A percentile compares a stretch with the other conserved stretches of the same genome.
Evolutionary conservation across 1,140 invertebrate genomes (phyloP).

Genomic region (Wasmannia auropunctata): DNA sequence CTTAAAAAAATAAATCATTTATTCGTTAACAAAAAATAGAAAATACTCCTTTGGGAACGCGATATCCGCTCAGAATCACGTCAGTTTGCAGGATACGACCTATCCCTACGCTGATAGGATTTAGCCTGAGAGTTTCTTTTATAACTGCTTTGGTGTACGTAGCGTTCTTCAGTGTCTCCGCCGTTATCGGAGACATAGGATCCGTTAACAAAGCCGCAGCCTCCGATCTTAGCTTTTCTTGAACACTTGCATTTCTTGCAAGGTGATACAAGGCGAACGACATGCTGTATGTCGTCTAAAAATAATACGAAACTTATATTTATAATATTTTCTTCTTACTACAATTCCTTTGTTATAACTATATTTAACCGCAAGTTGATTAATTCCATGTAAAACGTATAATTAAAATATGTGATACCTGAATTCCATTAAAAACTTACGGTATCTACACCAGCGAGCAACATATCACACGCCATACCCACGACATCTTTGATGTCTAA

Average conservation of each 20-base stretch:
- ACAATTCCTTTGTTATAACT: background rate
- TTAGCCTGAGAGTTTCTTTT: slow-evolving; percentile 94
- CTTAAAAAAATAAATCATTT: background rate
- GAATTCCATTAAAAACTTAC: slow-evolving; percentile 83
- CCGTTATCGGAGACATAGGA: slow-evolving; percentile 85
- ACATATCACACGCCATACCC: slow-evolving; percentile 93
- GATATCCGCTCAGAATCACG: slow-evolving; percentile 92
- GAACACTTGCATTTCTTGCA: slow-evolving; percentile 89
- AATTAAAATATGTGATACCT: background rate
- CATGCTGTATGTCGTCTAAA: slow-evolving; percentile 92
- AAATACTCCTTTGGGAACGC: slow-evolving; percentile 93
- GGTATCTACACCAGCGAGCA: slow-evolving; percentile 95
- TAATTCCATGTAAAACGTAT: slow-evolving; percentile 10
- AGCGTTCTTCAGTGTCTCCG: slow-evolving; percentile 87
- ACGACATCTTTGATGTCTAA: slow-evolving; percentile 92
- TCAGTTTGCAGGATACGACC: slow-evolving; percentile 92
- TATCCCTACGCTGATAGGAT: slow-evolving; percentile 93
- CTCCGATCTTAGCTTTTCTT: slow-evolving; percentile 91
- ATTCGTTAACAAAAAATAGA: background rate
- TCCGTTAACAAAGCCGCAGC: slow-evolving; percentile 86
- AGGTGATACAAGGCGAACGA: slow-evolving; percentile 94
- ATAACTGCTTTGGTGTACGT: slow-evolving; percentile 91
- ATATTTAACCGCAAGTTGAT: background rate
- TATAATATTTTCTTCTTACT: background rate
- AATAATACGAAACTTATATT: slow-evolving; percentile 66